Percentiles rank a stretch among this genome's conserved stretches.
Evolutionary conservation across 2,888 invertebrate genomes (phyloP).

Genomic region (Zygogramma bicolorata): DNA sequence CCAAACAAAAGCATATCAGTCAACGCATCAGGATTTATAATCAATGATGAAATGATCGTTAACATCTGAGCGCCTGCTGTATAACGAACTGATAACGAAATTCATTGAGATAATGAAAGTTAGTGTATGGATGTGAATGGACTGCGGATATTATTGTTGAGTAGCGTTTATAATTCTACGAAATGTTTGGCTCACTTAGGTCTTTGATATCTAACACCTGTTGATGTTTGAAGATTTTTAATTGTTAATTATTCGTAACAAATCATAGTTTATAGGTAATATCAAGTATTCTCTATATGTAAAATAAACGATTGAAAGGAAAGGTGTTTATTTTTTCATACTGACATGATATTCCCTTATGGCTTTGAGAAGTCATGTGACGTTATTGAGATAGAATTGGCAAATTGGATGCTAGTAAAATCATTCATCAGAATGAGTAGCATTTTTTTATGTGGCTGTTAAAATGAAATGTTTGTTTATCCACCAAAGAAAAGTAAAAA

Average conservation of each 20-base stretch:
- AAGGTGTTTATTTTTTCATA: conserved; percentile 28
- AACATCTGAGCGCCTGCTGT: too few species aligned
- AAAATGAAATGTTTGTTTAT: too few species aligned
- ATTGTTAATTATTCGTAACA: conserved; percentile 45
- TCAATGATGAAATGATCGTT: too few species aligned
- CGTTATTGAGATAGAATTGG: too few species aligned
- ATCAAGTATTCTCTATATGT: conserved; percentile 47
- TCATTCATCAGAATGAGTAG: too few species aligned
- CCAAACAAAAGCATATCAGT: too few species aligned
- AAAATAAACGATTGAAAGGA: conserved; percentile 38
- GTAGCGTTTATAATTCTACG: conserved; percentile 37
- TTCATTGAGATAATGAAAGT: too few species aligned
- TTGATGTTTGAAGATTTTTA: conserved; percentile 47
- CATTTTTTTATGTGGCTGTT: too few species aligned
- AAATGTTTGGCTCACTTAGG: conserved; percentile 41
- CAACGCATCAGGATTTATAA: too few species aligned
- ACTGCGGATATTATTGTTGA: conserved; percentile 41
- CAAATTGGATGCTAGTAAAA: too few species aligned
- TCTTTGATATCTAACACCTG: conserved; percentile 46
- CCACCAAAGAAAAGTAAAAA: too few species aligned
- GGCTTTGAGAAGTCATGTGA: background rate
- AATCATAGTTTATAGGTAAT: conserved; percentile 47
- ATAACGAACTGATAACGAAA: too few species aligned
- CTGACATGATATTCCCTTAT: background rate
- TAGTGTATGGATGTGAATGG: conserved; percentile 26